Percentiles rank a stretch among this genome's conserved stretches.
phyloP scores from a whole-genome alignment of 2,888 invertebrate genomes.

The Pseudeuparius sepicola region DNA sequence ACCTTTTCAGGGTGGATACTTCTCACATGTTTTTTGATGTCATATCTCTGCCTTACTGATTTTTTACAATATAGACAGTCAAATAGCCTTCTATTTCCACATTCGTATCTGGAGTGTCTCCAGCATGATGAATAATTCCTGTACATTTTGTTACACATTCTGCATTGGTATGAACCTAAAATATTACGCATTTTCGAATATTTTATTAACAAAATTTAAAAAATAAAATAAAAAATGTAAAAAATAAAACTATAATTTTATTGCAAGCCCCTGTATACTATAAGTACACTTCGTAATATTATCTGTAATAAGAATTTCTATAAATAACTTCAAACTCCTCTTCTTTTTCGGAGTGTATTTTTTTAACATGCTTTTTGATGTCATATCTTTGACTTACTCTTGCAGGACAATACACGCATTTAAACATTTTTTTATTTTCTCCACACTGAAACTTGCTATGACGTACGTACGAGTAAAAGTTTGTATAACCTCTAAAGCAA shows the following conservation, averaged over 20 bases:
- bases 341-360: slow-evolving; percentile 16
- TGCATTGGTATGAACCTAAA: slow-evolving; percentile 12
- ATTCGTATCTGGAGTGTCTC: slow-evolving; percentile 26
- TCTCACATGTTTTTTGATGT: slow-evolving; percentile 20
- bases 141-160: slow-evolving; percentile 22
- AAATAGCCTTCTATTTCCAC: slow-evolving; percentile 25
- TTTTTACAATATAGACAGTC: slow-evolving; percentile 18
- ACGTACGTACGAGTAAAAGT: slow-evolving; percentile 16
- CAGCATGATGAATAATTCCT: slow-evolving; percentile 21
- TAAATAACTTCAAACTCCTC: slow-evolving; percentile 18
- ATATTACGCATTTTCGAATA: slow-evolving; percentile 2
- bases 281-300: slow-evolving; percentile 9
- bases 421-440: no score
- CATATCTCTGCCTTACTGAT: slow-evolving; percentile 18
- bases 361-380: slow-evolving; percentile 17
- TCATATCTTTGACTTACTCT: slow-evolving; percentile 15
- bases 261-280: no score
- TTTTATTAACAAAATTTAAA: slow-evolving; percentile 4
- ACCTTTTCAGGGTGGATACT: slow-evolving; percentile 17
- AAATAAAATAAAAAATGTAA: slow-evolving; percentile 1
- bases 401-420: no score
- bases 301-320: slow-evolving; percentile 15
- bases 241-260: no score
- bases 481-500: slow-evolving; percentile 17
- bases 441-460: no score